Percentiles rank a stretch among this genome's conserved stretches.
These are phyloP conservation scores for Aleiodes testaceus DNA, from an alignment of 2,888 invertebrate species.

Conservation along the genomic window DNA sequence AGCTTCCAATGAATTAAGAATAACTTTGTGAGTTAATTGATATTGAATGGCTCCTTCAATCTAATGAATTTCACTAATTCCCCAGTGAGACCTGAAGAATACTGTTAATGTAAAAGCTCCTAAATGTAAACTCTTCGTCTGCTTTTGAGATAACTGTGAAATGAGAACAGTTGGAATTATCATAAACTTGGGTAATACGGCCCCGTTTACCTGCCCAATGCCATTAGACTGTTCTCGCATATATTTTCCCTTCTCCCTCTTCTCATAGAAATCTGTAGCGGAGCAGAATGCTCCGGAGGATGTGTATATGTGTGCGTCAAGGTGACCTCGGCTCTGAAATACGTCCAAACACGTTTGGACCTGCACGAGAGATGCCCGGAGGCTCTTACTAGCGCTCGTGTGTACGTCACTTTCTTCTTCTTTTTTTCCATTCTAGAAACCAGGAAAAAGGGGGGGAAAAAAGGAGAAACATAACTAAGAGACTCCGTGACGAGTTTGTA, in stretches of 20 bases:
- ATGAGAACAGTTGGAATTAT: conserved; percentile 48
- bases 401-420: neutral
- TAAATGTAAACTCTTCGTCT: neutral
- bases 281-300: neutral
- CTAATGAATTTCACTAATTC: neutral
- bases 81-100: neutral
- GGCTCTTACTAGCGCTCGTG: neutral
- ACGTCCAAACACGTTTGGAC: conserved; percentile 27
- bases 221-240: conserved; percentile 43
- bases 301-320: neutral
- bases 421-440: conserved; percentile 6
- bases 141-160: conserved; percentile 52
- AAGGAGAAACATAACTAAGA: neutral
- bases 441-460: too few relatives aligned
- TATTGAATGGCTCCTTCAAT: neutral
- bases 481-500: conserved; percentile 12
- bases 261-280: neutral
- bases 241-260: neutral
- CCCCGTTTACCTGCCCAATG: conserved; percentile 51
- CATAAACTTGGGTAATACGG: conserved; percentile 50
- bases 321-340: conserved; percentile 25
- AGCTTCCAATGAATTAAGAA: too few relatives aligned
- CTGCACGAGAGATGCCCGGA: conserved; percentile 20
- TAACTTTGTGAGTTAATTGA: too few relatives aligned
- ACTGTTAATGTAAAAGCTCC: too few relatives aligned